Evolutionary conservation across 2,113 vertebrate species (phyloP).

Genomic region (Maccullochella peelii): DNA sequence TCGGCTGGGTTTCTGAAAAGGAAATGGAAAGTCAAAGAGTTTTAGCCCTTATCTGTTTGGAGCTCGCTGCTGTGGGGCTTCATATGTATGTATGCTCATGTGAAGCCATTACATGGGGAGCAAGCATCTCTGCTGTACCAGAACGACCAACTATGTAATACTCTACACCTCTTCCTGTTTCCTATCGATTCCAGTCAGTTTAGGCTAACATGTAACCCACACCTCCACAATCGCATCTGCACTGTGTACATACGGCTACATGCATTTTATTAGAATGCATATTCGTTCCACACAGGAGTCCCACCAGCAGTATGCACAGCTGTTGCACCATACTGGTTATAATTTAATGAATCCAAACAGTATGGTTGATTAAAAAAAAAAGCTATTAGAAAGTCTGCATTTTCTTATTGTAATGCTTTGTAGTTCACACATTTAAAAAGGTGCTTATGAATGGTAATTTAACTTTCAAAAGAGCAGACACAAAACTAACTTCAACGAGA

Average conservation of each 20-base stretch:
- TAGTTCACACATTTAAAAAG: constrained; percentile 32
- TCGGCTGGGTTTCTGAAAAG: constrained; percentile 25
- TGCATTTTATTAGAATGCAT: constrained; percentile 45
- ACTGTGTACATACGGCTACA: constrained; percentile 12
- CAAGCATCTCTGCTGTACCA: constrained; percentile 47
- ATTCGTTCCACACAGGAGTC: constrained; percentile 24
- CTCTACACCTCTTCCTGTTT: constrained; percentile 59
- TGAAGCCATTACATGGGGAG: constrained; percentile 69
- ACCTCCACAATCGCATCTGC: constrained; percentile 38
- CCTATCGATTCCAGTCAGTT: constrained; percentile 61
- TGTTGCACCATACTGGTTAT: not conserved
- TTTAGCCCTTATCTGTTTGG: constrained; percentile 55
- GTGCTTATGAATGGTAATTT: constrained; percentile 52
- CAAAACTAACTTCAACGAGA: constrained; percentile 27
- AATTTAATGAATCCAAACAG: constrained; percentile 43
- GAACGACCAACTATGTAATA: constrained; percentile 43
- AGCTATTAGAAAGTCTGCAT: not conserved
- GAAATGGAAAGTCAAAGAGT: constrained; percentile 53
- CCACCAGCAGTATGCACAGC: not conserved
- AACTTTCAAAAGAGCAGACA: constrained; percentile 29
- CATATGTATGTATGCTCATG: constrained; percentile 54
- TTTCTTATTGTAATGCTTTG: constrained; percentile 17
- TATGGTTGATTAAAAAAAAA: not conserved
- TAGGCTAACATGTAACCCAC: constrained; percentile 52
- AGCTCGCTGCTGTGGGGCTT: constrained; percentile 32